These are phyloP conservation scores for Limnephilus auricula DNA, from an alignment of 2,888 invertebrate genomes.

Conservation along the genomic window DNA sequence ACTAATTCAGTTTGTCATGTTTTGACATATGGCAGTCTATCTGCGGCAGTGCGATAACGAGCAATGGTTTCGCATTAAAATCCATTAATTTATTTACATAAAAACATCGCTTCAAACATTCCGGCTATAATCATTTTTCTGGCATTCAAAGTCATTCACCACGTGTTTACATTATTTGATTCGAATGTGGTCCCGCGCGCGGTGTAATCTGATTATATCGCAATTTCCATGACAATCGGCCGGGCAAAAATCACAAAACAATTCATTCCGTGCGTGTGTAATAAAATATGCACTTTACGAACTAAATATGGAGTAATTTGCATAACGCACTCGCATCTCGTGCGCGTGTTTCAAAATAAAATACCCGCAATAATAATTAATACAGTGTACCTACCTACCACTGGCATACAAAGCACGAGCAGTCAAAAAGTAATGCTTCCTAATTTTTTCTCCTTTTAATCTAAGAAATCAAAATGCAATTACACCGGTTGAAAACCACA, in stretches of 20 bases:
- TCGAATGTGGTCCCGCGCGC: conserved; percentile 47
- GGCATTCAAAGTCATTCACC: conserved; percentile 54
- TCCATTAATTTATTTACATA: conserved; percentile 60
- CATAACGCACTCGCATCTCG: conserved; percentile 5
- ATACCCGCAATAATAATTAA: conserved; percentile 24
- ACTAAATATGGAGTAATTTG: conserved; percentile 45
- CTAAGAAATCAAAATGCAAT: too few relatives aligned
- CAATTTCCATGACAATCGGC: conserved; percentile 63
- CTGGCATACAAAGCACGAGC: neutral
- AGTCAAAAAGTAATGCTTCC: too few relatives aligned
- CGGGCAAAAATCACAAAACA: conserved; percentile 50
- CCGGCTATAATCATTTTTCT: conserved; percentile 60
- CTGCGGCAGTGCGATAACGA: neutral
- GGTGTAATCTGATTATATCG: conserved; percentile 62
- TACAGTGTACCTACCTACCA: neutral
- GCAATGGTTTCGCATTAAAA: conserved; percentile 57
- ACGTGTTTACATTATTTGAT: conserved; percentile 63
- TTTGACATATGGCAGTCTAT: neutral
- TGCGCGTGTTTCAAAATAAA: conserved; percentile 43
- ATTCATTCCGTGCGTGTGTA: conserved; percentile 16
- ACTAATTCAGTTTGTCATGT: neutral
- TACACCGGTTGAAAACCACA: too few relatives aligned
- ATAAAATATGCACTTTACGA: conserved; percentile 22
- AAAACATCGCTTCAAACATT: conserved; percentile 55
- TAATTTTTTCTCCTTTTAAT: too few relatives aligned